Evolutionary conservation across 2,113 vertebrate genomes (phyloP), one percentile per base, ranked within the genome.

Genomic region (Ophiodon elongatus): DNA sequence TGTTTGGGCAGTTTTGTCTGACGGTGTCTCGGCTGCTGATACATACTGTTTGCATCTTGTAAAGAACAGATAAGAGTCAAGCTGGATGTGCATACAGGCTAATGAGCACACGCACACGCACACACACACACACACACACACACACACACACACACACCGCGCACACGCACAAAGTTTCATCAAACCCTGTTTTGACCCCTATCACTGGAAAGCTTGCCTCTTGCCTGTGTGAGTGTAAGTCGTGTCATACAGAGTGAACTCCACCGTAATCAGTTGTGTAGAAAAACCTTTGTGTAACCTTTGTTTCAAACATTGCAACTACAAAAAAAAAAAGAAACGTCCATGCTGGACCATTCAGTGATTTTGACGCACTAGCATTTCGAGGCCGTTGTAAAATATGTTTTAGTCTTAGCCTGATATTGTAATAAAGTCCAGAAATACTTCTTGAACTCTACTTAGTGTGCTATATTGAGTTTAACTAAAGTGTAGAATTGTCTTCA

Each of bases 121-220:
- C 21, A 57, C 41, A 52, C 41, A 37, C 52, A 62, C 60, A 62
- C 14, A 72, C 43, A 19, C 59, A 59, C 37, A 67, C 50, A 67
- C 41, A 10, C 27, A 10, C n/a, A 69, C 14, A 43, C 27, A 73
- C 4, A 43, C 35, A 37, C n/a, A n/a, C n/a, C n/a, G n/a, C n/a
- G n/a, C n/a, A n/a, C n/a, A n/a, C 50, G 47, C 65, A 50, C 41
- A 65, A 11, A 63, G 27, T 52, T 69, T 80, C 43, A 79, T 65
- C 64, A 74, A 79, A 93, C 85, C 83, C 82, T 89, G 89, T 85
- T 85, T 83, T 43, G 45, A 77, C 88, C 78, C 37, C 50, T 23
- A 33, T 79, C 27, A 79, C 41, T 43, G 3, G 17, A 47, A 47
- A 67, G 37, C 57, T 68, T 19, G 39, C 45, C 67, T 63, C 67